phyloP scores from a whole-genome alignment of 1,140 invertebrate genomes.

The Aphelinus certus region DNA sequence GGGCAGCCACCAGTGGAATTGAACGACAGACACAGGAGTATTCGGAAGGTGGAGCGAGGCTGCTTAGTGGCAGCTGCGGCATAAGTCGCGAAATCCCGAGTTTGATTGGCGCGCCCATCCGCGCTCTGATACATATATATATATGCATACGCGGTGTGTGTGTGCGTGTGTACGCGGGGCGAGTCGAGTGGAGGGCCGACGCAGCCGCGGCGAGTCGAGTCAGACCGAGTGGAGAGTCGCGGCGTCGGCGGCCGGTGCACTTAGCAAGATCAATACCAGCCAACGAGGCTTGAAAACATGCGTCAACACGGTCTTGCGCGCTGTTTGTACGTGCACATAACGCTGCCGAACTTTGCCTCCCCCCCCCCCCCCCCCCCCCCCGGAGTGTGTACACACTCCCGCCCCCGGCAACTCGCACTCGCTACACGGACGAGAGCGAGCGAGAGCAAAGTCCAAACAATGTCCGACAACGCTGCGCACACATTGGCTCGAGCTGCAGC shows the following conservation, averaged over 20 bases:
- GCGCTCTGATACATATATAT: too few relatives aligned
- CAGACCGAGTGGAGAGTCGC: too few relatives aligned
- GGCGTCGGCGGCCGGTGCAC: constrained; percentile 49
- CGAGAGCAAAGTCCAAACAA: constrained; percentile 57
- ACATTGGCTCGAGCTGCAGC: constrained; percentile 53
- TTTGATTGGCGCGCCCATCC: too few relatives aligned
- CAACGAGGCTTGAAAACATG: constrained; percentile 69
- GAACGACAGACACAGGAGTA: too few relatives aligned
- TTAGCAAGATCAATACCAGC: constrained; percentile 69
- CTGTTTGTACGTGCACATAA: constrained; percentile 66
- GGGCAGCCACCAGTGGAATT: too few relatives aligned
- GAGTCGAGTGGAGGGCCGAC: too few relatives aligned
- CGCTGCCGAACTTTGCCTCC: constrained; percentile 52
- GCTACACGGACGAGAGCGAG: constrained; percentile 42
- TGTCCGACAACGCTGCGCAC: constrained; percentile 64
- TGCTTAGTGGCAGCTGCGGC: too few relatives aligned
- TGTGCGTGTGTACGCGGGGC: too few relatives aligned
- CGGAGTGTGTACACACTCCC: not conserved
- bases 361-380: constrained; percentile 32
- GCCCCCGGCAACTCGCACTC: constrained; percentile 29
- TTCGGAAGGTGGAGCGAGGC: too few relatives aligned
- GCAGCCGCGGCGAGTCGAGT: too few relatives aligned
- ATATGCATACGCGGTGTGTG: too few relatives aligned
- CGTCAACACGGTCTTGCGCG: constrained; percentile 68
- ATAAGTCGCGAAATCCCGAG: too few relatives aligned